These are phyloP conservation scores for Nerophis lumbriciformis DNA, from an alignment of 2,113 vertebrate species.

Conservation along the genomic window DNA sequence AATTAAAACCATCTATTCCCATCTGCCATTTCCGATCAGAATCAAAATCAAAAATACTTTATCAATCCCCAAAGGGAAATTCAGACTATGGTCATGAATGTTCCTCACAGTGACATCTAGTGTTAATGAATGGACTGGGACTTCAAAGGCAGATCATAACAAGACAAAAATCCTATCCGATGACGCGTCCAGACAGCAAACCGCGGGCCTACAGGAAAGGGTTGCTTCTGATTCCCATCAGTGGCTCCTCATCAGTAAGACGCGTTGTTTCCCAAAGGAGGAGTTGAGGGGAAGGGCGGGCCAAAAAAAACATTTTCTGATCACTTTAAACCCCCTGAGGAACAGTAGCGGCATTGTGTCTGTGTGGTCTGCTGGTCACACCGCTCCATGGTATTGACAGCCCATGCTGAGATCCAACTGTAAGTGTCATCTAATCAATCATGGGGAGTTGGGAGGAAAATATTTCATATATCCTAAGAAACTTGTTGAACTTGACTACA, in stretches of 20 bases:
- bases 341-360: slow-evolving; percentile 40
- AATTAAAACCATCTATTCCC: no score
- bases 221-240: slow-evolving; percentile 42
- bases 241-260: slow-evolving; percentile 30
- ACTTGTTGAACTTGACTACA: slow-evolving; percentile 5
- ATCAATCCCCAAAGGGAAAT: no score
- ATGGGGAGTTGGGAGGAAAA: no score
- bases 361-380: not conserved
- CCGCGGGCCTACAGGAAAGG: slow-evolving; percentile 32
- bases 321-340: slow-evolving; percentile 19
- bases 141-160: slow-evolving; percentile 15
- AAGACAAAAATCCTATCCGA: slow-evolving; percentile 39
- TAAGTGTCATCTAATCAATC: no score
- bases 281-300: slow-evolving; percentile 31
- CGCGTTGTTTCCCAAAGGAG: slow-evolving; percentile 33
- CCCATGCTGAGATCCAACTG: no score
- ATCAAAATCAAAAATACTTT: no score
- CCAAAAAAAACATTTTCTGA: slow-evolving; percentile 31
- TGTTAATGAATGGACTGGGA: slow-evolving; percentile 23
- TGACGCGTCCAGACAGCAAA: slow-evolving; percentile 27
- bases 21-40: no score
- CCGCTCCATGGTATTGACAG: no score
- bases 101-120: slow-evolving; percentile 35
- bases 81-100: no score
- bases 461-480: not conserved